phyloP scores from a whole-genome alignment of 1,140 invertebrate species.

The Hycleus phaleratus region DNA sequence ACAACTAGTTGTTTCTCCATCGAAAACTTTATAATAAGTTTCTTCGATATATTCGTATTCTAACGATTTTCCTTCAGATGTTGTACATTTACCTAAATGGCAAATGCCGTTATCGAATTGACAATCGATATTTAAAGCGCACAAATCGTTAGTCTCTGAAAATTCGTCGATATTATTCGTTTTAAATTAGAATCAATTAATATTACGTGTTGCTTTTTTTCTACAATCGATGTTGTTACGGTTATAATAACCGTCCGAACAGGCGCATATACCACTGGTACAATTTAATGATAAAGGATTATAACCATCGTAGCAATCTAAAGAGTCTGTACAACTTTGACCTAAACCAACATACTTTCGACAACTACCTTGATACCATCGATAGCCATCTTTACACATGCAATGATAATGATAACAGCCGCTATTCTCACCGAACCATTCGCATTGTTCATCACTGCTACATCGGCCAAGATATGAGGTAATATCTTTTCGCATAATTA shows the following conservation, averaged over 20 bases:
- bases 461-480: slow-evolving; percentile 5
- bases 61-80: not conserved
- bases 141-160: not conserved
- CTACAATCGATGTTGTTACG: slow-evolving; percentile 5
- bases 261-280: not conserved
- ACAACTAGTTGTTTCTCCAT: not conserved
- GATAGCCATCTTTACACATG: slow-evolving; percentile 2
- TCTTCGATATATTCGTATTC: not conserved
- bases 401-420: slow-evolving; percentile 3
- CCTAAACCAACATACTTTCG: not conserved
- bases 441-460: slow-evolving; percentile 1
- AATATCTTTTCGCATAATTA: not conserved
- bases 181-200: no score
- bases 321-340: not conserved
- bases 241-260: slow-evolving; percentile 2
- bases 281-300: slow-evolving; percentile 1
- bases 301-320: slow-evolving; percentile 10
- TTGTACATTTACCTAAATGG: not conserved
- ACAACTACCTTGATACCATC: slow-evolving; percentile 3
- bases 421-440: slow-evolving; percentile 2
- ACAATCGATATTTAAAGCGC: slow-evolving; percentile 8
- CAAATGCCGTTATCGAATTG: not conserved
- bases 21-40: not conserved
- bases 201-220: slow-evolving; percentile 2
- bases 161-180: not conserved